Conservation (phyloP, 2,113 vertebrate species). For the Amazona guildingii region DNA sequence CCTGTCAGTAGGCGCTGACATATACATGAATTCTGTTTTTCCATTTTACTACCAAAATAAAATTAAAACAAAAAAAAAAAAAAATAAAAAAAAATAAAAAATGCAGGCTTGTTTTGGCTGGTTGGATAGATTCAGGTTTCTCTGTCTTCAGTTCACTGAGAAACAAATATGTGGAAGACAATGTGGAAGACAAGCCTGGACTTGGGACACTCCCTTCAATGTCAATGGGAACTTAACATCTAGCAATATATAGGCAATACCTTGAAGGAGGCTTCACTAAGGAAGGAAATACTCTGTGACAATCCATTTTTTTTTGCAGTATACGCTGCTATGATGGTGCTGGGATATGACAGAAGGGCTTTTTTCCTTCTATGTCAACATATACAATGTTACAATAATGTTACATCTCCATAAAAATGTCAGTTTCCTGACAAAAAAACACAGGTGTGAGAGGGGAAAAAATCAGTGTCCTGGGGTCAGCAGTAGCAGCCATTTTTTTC, state of each 20-base stretch:
- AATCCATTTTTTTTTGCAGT: neutral
- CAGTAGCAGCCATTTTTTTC: too few species aligned
- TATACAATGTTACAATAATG: neutral
- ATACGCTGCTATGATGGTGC: neutral
- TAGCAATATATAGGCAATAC: neutral
- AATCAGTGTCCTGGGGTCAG: neutral
- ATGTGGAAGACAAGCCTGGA: neutral
- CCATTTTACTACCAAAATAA: neutral
- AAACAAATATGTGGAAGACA: neutral
- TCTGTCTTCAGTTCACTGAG: neutral
- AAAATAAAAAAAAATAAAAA: too few species aligned
- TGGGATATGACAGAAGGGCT: neutral
- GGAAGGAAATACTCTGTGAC: neutral
- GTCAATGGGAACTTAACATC: neutral
- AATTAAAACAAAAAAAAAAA: neutral
- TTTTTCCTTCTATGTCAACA: neutral
- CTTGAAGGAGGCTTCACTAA: neutral
- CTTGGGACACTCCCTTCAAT: rapidly evolving
- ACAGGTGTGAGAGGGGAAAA: neutral
- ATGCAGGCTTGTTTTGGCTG: neutral
- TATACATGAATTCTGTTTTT: neutral
- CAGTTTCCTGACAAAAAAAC: neutral
- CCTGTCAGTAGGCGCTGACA: neutral
- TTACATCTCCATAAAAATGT: neutral
- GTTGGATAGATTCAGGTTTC: neutral